Evolutionary conservation across 2,888 invertebrate genomes (phyloP).

Genomic region (Diloba caeruleocephala): DNA sequence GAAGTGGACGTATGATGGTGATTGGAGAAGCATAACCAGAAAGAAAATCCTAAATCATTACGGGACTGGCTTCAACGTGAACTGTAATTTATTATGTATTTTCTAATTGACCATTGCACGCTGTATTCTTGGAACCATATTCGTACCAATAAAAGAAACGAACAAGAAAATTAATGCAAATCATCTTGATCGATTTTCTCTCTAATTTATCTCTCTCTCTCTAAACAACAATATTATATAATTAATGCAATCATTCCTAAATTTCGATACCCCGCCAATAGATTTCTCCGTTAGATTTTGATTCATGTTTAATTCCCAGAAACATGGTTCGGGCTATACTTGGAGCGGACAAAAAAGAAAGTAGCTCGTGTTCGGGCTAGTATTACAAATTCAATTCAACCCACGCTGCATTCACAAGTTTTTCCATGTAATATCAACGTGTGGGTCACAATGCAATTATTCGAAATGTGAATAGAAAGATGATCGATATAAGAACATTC

Average conservation of each 20-base stretch:
- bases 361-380: slow-evolving; percentile 32
- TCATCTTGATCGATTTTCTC: too few species aligned
- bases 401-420: slow-evolving; percentile 27
- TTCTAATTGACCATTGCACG: too few species aligned
- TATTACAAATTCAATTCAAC: slow-evolving; percentile 50
- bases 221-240: neutral
- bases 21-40: too few species aligned
- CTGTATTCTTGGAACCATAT: too few species aligned
- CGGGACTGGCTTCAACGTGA: too few species aligned
- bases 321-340: neutral
- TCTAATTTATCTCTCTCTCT: neutral
- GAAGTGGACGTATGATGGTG: too few species aligned
- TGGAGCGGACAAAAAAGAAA: slow-evolving; percentile 20
- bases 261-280: slow-evolving; percentile 8
- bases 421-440: slow-evolving; percentile 12
- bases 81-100: too few species aligned
- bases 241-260: slow-evolving; percentile 6
- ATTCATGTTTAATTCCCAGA: slow-evolving; percentile 31
- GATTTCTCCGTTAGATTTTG: slow-evolving; percentile 27
- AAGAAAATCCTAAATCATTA: too few species aligned
- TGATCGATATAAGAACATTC: neutral
- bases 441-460: slow-evolving; percentile 15
- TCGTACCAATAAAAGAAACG: too few species aligned
- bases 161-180: too few species aligned
- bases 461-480: slow-evolving; percentile 1